Evolutionary conservation across 1,140 invertebrate species (phyloP).

Genomic region (Achatina immaculata): DNA sequence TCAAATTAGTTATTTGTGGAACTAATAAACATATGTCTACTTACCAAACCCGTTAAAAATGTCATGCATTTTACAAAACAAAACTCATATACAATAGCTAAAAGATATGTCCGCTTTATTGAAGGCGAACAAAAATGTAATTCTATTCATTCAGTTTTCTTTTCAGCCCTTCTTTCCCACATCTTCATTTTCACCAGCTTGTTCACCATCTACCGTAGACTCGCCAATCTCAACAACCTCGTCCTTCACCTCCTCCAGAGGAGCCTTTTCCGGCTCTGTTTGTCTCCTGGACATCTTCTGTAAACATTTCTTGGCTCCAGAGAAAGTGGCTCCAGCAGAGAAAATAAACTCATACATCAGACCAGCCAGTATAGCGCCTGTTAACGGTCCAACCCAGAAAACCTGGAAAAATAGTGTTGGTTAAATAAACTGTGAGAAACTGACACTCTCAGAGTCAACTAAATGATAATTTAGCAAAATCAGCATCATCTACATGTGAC

Average conservation of each 20-base stretch:
- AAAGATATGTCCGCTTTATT: no score
- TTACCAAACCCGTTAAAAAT: no score
- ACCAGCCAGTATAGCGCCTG: conserved; percentile 82
- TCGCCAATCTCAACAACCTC: conserved; percentile 25
- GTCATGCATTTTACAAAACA: no score
- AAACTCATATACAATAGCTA: no score
- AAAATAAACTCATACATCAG: conserved; percentile 78
- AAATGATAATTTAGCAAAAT: no score
- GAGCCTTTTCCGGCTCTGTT: conserved; percentile 41
- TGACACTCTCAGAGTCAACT: no score
- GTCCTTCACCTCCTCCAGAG: conserved; percentile 40
- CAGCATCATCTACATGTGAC: no score
- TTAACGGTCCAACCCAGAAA: conserved; percentile 89
- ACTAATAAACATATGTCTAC: no score
- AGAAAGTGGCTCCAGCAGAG: conserved; percentile 52
- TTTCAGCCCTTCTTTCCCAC: not conserved
- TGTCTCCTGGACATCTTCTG: conserved; percentile 37
- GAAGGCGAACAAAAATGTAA: no score
- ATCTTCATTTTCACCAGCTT: not conserved
- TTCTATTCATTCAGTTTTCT: not conserved
- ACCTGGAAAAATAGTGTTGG: no score
- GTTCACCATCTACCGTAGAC: not conserved
- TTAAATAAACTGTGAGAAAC: no score
- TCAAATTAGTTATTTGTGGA: no score
- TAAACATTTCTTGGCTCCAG: conserved; percentile 49